These are phyloP conservation scores for Drosophila parthenogenetica DNA, from an alignment of 2,888 invertebrate genomes.

Conservation along the genomic window DNA sequence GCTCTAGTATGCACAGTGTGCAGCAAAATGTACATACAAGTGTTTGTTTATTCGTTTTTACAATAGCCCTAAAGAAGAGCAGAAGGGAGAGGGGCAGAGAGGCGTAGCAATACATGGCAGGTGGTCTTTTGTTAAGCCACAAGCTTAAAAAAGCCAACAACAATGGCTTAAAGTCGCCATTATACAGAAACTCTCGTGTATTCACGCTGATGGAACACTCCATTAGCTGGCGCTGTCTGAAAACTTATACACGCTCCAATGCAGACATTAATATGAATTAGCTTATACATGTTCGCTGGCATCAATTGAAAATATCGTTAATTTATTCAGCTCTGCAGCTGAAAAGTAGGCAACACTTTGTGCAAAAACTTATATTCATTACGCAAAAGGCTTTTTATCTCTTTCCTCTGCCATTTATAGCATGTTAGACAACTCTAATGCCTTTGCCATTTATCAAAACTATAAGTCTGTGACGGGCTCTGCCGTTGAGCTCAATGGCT, in stretches of 20 bases:
- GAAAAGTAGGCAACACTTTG: constrained; percentile 52
- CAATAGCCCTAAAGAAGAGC: background rate
- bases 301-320: background rate
- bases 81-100: background rate
- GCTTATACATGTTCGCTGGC: background rate
- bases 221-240: background rate
- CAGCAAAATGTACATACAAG: background rate
- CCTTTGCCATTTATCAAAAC: constrained; percentile 64
- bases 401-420: constrained; percentile 15
- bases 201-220: constrained; percentile 10
- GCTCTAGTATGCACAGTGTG: constrained; percentile 11
- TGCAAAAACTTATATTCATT: constrained; percentile 3
- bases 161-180: constrained; percentile 21
- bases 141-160: constrained; percentile 27
- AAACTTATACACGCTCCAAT: background rate
- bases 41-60: constrained; percentile 18
- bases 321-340: constrained; percentile 16
- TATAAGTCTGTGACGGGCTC: constrained; percentile 9
- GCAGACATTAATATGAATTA: background rate
- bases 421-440: constrained; percentile 17
- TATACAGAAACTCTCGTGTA: constrained; percentile 10
- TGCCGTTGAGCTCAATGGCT: constrained; percentile 21
- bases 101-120: constrained; percentile 14
- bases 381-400: constrained; percentile 2
- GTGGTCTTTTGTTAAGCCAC: constrained; percentile 25